phyloP scores from a whole-genome alignment of 2,797 vertebrate species.

The Enteromius treurensis region DNA sequence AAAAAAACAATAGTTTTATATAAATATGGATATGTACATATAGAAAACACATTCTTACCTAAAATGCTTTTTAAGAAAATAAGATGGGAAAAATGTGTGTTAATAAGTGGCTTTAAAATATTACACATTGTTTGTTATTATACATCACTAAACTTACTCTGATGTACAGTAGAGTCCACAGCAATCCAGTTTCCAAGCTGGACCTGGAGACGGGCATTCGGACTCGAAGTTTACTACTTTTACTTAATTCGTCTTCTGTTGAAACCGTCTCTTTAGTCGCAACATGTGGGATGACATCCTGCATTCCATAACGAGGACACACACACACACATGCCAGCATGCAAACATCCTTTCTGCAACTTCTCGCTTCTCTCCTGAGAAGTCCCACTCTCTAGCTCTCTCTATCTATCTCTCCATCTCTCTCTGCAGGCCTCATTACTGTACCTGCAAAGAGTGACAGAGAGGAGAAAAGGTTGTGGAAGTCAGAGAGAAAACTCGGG shows the following conservation, averaged over 20 bases:
- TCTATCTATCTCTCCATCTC: conserved; percentile 37
- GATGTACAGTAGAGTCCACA: not conserved
- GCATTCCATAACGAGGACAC: conserved; percentile 12
- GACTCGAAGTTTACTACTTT: not conserved
- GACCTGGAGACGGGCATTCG: not conserved
- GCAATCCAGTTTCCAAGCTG: not conserved
- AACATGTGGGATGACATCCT: conserved; percentile 26
- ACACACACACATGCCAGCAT: conserved; percentile 2
- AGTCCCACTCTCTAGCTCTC: conserved; percentile 36
- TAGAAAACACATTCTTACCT: not conserved
- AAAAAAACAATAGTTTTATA: no score
- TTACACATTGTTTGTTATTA: not conserved
- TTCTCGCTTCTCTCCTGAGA: conserved; percentile 46
- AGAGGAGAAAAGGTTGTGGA: conserved; percentile 51
- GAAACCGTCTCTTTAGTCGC: conserved; percentile 8
- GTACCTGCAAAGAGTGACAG: conserved; percentile 46
- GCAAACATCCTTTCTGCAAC: conserved; percentile 24
- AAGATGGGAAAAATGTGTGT: not conserved
- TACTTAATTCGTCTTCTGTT: not conserved
- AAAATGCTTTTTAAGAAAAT: not conserved
- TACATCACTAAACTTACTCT: not conserved
- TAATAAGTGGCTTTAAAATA: not conserved
- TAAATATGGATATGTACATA: not conserved
- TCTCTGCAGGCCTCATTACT: conserved; percentile 63
- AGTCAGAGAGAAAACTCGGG: conserved; percentile 48